Base-by-base conservation (phyloP, 2,888 invertebrate genomes). In the Cotesia congregata region DNA sequence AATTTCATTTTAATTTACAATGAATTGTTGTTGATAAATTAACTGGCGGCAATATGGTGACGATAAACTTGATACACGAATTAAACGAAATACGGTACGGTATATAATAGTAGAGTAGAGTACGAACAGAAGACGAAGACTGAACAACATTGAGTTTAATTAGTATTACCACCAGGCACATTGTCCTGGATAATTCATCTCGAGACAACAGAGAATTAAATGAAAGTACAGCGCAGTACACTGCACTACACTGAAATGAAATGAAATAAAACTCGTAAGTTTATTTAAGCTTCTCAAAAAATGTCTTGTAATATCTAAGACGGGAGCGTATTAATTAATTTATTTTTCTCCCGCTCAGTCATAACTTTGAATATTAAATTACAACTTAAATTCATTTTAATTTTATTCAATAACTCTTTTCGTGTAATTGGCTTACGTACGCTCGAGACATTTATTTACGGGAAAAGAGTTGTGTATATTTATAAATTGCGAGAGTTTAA, bases 111-210 rank as follows among this genome's bases (percentile, higher is more conserved):
- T 30, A 50, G 50, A 50, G 9, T 50, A 50, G 50, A 50, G 50
- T 30, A 30, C 3, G 30, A 30, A 30, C 30, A 30, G 12, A 50
- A 50, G 50, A 50, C 50, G 7, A 50, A 50, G 50, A 50, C 9
- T 50, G 50, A 50, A 50, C 50, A 50, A 50, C 50, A 50, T 50
- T 50, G 50, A 50, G 50, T 50, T 50, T 50, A 50, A 50, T 50
- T 50, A 50, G 50, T 50, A 50, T 50, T 50, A 50, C 50, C 50
- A 50, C 50, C 50, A 12, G 50, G 50, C 4, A 50, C 50, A 50
- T 50, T 50, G 50, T 50, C 7, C 50, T 4, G 12, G 50, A 50
- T 50, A 50, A 50, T 50, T 50, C 50, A 50, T 50, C 50, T 50
- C 50, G 50, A 50, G 50, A 50, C 50, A 50, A 50, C 50, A 50